Base-by-base conservation (phyloP, 2,113 vertebrate genomes). In the Baryphthengus martii region DNA sequence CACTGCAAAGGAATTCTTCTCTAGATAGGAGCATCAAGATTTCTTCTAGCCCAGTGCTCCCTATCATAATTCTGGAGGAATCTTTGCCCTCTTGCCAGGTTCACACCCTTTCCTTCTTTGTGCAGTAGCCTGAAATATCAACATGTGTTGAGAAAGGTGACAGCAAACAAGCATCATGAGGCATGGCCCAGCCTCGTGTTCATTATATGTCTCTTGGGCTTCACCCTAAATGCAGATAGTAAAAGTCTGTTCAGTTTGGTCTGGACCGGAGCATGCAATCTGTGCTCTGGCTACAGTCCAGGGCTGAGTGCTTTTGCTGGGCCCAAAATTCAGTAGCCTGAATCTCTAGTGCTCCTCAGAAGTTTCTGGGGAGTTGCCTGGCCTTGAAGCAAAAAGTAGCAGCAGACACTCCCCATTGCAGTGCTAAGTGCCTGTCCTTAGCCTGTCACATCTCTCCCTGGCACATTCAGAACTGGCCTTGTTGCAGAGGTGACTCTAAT, bases 401-500 rank as follows among this genome's bases (percentile, higher is more conserved):
- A 88, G 29, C 5, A 15, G 18, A 35, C 17, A 25, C 18, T 37
- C 10, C 47, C 26, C 49, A 31, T 13, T 56, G 35, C 45, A 66
- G 58, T n/a, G 47, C 23, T 56, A 3, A 0, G 1, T 74, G 33
- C 47, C 72, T 80, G 42, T 58, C 52, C 42, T 50, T n/a, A n/a
- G n/a, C 17, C 20, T 21, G 59, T 37, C 18, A 19, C 50, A 16
- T 29, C 72, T 61, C 29, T 70, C 24, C 50, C 50, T 31, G 40
- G 35, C 31, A 26, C 0, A 0, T 24, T 37, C 39, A 31, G 29
- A 78, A 33, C 10, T 1, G 0, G 12, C 9, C 23, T 62, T 15
- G 7, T 23, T 33, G 16, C 47, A 78, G 28, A 1, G 7, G 9
- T 12, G 33, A 37, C 59, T 40, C 26, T 37, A 13, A 35, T 19